Evolutionary conservation across 1,140 invertebrate species (phyloP).

Genomic region (Zaprionus taronus): DNA sequence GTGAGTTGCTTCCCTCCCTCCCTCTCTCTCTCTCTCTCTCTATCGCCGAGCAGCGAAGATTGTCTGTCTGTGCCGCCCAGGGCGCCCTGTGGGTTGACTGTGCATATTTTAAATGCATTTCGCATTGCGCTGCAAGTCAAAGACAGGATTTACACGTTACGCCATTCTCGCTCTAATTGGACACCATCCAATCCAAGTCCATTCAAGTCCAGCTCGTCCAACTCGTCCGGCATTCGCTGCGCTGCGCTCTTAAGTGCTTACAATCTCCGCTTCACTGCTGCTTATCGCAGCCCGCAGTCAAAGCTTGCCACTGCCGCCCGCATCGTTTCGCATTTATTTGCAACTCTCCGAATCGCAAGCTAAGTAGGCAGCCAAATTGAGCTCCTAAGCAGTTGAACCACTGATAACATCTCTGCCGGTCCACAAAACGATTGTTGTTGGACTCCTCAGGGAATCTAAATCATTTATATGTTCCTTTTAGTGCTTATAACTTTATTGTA

Average conservation of each 20-base stretch:
- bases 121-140: conserved; percentile 57
- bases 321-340: conserved; percentile 18
- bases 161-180: conserved; percentile 80
- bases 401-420: not conserved
- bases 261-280: not conserved
- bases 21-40: too few relatives aligned
- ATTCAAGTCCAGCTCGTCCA: conserved; percentile 32
- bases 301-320: not conserved
- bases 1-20: conserved; percentile 31
- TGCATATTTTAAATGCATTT: conserved; percentile 69
- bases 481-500: too few relatives aligned
- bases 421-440: too few relatives aligned
- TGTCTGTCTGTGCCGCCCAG: conserved; percentile 5
- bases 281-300: conserved; percentile 13
- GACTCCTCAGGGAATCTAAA: too few relatives aligned
- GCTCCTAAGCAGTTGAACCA: not conserved
- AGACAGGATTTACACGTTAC: conserved; percentile 71
- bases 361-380: conserved; percentile 8
- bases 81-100: conserved; percentile 17
- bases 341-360: not conserved
- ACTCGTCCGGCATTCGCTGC: conserved; percentile 11
- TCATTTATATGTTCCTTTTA: too few relatives aligned
- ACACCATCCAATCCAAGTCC: conserved; percentile 45
- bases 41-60: not conserved
- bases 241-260: conserved; percentile 42